These are phyloP conservation scores for Lottia gigantea DNA, from an alignment of 2,888 invertebrate species.

Conservation along the genomic window DNA sequence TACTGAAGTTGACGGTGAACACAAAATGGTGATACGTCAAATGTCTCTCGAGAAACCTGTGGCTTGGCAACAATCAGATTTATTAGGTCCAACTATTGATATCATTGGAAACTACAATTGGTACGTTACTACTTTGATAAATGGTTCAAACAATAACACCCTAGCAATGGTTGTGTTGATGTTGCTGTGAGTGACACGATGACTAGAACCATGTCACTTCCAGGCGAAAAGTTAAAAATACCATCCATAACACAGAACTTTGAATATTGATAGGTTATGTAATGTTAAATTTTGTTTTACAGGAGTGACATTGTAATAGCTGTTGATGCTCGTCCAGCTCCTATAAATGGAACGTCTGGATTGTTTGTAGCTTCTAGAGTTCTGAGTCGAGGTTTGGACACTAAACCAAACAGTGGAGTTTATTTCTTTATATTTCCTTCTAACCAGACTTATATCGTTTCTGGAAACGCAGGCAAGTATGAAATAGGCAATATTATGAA, in stretches of 20 bases:
- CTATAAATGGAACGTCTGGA: neutral
- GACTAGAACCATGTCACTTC: no score
- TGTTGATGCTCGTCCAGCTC: conserved; percentile 6
- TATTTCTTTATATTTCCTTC: neutral
- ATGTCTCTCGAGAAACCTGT: conserved; percentile 50
- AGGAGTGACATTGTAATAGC: neutral
- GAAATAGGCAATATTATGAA: neutral
- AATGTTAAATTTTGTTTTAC: neutral
- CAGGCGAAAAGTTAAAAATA: no score
- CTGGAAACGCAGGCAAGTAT: neutral
- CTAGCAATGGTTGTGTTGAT: no score
- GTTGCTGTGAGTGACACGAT: no score
- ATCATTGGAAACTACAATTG: conserved; percentile 58
- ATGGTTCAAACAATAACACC: no score
- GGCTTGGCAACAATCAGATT: conserved; percentile 53
- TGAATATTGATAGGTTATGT: no score
- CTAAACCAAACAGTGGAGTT: neutral
- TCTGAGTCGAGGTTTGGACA: neutral
- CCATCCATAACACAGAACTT: no score
- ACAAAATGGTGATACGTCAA: conserved; percentile 51
- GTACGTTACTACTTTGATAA: conserved; percentile 39
- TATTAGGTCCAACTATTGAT: conserved; percentile 38
- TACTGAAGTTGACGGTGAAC: conserved; percentile 13
- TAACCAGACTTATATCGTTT: neutral
- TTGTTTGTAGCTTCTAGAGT: neutral